Conservation (phyloP, 2,113 vertebrate species). For the Pitta sordida region DNA sequence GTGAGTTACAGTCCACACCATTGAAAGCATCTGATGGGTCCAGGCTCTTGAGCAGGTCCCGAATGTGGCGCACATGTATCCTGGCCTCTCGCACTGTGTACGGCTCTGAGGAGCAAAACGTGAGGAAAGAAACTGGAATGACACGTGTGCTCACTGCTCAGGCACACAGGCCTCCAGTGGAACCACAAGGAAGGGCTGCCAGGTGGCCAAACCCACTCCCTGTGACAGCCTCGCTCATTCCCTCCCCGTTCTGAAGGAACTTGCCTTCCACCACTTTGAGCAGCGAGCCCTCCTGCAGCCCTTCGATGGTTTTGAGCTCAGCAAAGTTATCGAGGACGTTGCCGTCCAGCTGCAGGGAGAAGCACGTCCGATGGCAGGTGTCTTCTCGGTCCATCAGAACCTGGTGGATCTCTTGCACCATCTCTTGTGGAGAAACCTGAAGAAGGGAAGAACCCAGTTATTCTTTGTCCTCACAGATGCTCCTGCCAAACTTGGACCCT, state of each 20-base stretch:
- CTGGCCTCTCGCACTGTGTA: slow-evolving; percentile 97
- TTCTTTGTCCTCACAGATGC: fast-evolving
- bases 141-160: neutral
- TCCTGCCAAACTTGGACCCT: neutral
- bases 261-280: slow-evolving; percentile 97
- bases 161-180: neutral
- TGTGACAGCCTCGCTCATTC: neutral
- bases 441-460: neutral
- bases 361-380: slow-evolving; percentile 97
- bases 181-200: neutral
- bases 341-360: slow-evolving; percentile 95
- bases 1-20: slow-evolving; percentile 95
- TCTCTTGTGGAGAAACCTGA: slow-evolving; percentile 97
- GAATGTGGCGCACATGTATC: slow-evolving; percentile 95
- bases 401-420: slow-evolving; percentile 99
- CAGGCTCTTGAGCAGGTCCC: slow-evolving; percentile 95
- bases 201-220: neutral
- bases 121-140: neutral
- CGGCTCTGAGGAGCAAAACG: slow-evolving; percentile 75
- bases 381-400: slow-evolving; percentile 98
- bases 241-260: neutral
- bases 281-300: slow-evolving; percentile 91
- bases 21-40: slow-evolving; percentile 98
- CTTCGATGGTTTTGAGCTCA: slow-evolving; percentile 96
- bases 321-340: slow-evolving; percentile 97